Percentiles rank a stretch among this genome's conserved stretches.
These are phyloP conservation scores for Tetramorium parvispinum DNA, from an alignment of 1,140 invertebrate species.

Conservation along the genomic window DNA sequence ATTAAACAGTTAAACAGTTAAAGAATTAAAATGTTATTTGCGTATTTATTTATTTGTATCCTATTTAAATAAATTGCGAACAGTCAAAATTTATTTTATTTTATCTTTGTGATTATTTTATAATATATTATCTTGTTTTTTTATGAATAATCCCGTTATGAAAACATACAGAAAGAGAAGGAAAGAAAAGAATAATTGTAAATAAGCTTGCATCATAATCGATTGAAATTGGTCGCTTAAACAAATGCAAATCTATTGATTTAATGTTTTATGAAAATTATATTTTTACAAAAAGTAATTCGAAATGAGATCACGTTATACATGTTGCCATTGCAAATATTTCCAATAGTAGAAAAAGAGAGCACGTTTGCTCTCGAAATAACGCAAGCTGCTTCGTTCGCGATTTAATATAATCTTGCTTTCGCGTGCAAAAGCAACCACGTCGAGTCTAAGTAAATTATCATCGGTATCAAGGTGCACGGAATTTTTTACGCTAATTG, in stretches of 20 bases:
- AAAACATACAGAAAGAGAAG: not conserved
- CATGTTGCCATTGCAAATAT: not conserved
- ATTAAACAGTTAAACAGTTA: not conserved
- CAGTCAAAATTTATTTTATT: not conserved
- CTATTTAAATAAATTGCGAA: not conserved
- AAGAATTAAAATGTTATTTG: not conserved
- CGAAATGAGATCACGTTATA: not conserved
- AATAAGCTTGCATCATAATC: too few species aligned
- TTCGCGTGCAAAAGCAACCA: conserved; percentile 9
- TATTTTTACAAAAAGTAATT: not conserved
- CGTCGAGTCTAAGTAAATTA: conserved; percentile 43
- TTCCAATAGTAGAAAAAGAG: not conserved
- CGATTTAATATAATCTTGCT: conserved; percentile 20
- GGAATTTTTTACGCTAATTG: conserved; percentile 53
- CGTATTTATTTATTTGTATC: not conserved
- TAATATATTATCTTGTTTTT: not conserved
- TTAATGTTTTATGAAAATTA: not conserved
- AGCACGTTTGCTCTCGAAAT: not conserved
- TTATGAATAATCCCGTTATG: not conserved
- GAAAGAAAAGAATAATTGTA: not conserved
- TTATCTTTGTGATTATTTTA: not conserved
- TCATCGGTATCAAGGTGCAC: conserved; percentile 15
- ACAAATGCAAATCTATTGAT: not conserved
- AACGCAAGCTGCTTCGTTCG: conserved; percentile 8
- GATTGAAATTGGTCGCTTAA: not conserved